Percentiles rank a stretch among this genome's conserved stretches.
Evolutionary conservation across 2,113 vertebrate genomes (phyloP).

Genomic region (Balaeniceps rex): DNA sequence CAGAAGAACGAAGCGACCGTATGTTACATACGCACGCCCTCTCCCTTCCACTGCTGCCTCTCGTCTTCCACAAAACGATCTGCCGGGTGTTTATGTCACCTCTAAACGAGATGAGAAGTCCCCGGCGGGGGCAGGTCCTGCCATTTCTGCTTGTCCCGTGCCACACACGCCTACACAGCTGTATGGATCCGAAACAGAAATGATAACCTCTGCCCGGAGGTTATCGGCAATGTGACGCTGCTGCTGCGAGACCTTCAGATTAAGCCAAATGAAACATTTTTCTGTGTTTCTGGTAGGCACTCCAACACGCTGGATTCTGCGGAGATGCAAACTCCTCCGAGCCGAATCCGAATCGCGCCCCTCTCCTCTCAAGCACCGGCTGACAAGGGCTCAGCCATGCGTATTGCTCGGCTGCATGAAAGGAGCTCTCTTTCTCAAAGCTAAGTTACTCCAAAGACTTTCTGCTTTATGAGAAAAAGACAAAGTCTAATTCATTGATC

Average conservation of each 20-base stretch:
- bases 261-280: background rate
- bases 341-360: background rate
- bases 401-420: background rate
- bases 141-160: background rate
- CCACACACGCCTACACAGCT: background rate
- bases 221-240: background rate
- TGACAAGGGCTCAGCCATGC: conserved; percentile 16
- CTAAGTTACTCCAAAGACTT: conserved; percentile 37
- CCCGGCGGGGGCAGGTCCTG: background rate
- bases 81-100: background rate
- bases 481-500: conserved; percentile 68
- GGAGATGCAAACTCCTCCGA: background rate
- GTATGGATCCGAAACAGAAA: background rate
- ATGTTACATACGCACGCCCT: background rate
- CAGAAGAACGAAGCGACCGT: background rate
- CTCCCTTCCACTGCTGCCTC: background rate
- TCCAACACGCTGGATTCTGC: background rate
- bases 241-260: background rate
- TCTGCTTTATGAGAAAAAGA: conserved; percentile 38
- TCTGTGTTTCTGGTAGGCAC: background rate
- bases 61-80: background rate
- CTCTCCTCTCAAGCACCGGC: background rate
- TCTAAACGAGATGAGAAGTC: background rate
- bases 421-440: conserved; percentile 11
- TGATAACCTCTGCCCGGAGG: background rate